phyloP scores from a whole-genome alignment of 2,888 invertebrate species.

The Polyommatus icarus region DNA sequence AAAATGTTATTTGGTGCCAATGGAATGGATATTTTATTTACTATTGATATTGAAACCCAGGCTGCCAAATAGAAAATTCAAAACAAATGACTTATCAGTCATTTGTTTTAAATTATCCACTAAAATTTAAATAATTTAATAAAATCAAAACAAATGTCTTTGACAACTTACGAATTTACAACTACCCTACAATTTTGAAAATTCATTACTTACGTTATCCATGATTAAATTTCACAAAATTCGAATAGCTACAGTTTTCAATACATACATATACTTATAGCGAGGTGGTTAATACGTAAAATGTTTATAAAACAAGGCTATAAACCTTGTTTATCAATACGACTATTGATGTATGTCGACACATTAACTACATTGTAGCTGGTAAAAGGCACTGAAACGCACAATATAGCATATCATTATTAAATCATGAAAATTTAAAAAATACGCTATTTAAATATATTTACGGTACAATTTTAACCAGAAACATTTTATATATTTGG shows the following conservation, averaged over 20 bases:
- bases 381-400: conserved; percentile 25
- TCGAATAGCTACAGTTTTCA: conserved; percentile 6
- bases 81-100: not conserved
- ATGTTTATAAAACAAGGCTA: conserved; percentile 17
- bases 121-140: not conserved
- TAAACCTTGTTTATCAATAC: conserved; percentile 19
- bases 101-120: not conserved
- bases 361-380: not conserved
- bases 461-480: not conserved
- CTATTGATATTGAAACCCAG: not conserved
- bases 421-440: not conserved
- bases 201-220: not conserved
- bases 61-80: not conserved
- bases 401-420: not conserved
- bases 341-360: no score
- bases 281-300: conserved; percentile 9
- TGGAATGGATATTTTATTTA: not conserved
- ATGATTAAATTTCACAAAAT: not conserved
- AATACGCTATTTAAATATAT: not conserved
- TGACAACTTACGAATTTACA: not conserved
- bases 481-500: not conserved
- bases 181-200: not conserved
- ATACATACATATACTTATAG: not conserved
- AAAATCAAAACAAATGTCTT: not conserved
- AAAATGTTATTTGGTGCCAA: not conserved